Conservation (phyloP, 2,888 invertebrate species). For the Rhamnusium bicolor region DNA sequence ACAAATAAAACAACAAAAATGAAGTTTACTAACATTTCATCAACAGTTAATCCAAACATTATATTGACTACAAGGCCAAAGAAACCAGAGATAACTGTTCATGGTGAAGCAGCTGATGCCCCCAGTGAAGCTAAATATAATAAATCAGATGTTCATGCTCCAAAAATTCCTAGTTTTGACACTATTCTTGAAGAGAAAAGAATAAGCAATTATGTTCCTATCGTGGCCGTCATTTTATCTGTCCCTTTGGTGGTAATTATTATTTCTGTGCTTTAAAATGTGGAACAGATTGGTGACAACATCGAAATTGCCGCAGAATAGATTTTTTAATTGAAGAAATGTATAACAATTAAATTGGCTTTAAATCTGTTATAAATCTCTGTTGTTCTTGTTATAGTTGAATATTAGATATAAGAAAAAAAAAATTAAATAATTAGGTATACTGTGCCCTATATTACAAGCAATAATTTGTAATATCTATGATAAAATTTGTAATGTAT, state of each 20-base stretch:
- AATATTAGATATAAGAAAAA: background rate
- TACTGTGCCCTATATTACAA: slow-evolving; percentile 51
- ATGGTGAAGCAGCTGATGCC: slow-evolving; percentile 42
- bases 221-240: slow-evolving; percentile 82
- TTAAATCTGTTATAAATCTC: slow-evolving; percentile 9
- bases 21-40: background rate
- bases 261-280: slow-evolving; percentile 79
- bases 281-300: slow-evolving; percentile 88
- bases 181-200: slow-evolving; percentile 47
- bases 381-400: slow-evolving; percentile 10
- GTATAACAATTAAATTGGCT: slow-evolving; percentile 81
- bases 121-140: slow-evolving; percentile 11
- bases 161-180: slow-evolving; percentile 33
- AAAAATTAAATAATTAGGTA: background rate
- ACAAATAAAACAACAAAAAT: background rate
- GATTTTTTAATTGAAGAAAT: slow-evolving; percentile 91
- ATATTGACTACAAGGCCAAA: slow-evolving; percentile 7
- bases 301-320: slow-evolving; percentile 89
- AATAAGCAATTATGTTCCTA: slow-evolving; percentile 78
- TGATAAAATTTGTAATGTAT: slow-evolving; percentile 51
- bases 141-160: slow-evolving; percentile 16
- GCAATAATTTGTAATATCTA: slow-evolving; percentile 58
- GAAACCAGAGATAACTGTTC: slow-evolving; percentile 47
- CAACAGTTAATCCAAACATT: background rate
- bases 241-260: slow-evolving; percentile 83